These are phyloP conservation scores for Euglossa dilemma DNA, from an alignment of 1,140 invertebrate species.

Conservation along the genomic window DNA sequence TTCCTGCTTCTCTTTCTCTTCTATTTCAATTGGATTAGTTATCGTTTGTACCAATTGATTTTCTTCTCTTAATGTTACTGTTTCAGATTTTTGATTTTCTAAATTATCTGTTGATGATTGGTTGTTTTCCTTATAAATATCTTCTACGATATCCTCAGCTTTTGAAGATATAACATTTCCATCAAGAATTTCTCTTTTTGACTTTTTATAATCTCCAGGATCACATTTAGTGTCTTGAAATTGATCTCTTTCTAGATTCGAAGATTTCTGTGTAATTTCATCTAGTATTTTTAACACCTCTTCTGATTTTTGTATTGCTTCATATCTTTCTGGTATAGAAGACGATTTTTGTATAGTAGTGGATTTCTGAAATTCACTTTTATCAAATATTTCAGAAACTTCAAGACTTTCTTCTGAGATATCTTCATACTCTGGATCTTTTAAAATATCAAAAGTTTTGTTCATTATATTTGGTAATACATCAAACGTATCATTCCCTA, in stretches of 20 bases:
- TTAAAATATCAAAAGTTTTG: constrained; percentile 68
- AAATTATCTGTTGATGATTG: background rate
- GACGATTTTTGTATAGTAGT: constrained; percentile 52
- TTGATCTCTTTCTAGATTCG: constrained; percentile 17
- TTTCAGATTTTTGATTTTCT: background rate
- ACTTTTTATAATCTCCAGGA: constrained; percentile 19
- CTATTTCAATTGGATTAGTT: constrained; percentile 13
- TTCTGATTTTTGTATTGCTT: constrained; percentile 70
- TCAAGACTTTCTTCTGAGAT: constrained; percentile 81
- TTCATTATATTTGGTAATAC: constrained; percentile 37
- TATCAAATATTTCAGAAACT: constrained; percentile 79
- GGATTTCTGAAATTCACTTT: constrained; percentile 65
- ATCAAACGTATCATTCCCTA: background rate
- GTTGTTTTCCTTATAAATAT: constrained; percentile 1
- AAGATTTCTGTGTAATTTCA: constrained; percentile 71
- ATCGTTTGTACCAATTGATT: background rate
- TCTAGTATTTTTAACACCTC: constrained; percentile 74
- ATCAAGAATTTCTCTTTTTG: constrained; percentile 35
- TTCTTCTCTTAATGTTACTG: background rate
- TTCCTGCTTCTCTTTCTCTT: constrained; percentile 46
- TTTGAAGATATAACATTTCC: constrained; percentile 13
- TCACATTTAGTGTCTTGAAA: background rate
- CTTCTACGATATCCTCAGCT: constrained; percentile 10
- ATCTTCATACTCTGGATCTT: constrained; percentile 80
- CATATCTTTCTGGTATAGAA: constrained; percentile 70